Evolutionary conservation across 2,113 vertebrate genomes (phyloP).

Genomic region (Caranx melampygus): DNA sequence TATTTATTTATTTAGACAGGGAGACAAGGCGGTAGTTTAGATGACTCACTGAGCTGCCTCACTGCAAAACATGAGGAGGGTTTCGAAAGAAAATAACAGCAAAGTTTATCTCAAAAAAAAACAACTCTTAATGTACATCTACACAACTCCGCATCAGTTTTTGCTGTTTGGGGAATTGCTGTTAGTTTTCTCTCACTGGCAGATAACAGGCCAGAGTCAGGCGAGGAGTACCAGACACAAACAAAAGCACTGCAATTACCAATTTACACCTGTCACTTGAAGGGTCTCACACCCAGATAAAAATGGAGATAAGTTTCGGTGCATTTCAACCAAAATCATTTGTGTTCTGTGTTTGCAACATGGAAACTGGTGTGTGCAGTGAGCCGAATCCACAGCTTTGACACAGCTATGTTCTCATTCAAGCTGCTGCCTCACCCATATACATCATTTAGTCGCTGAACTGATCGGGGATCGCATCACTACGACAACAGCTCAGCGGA

Average conservation of each 20-base stretch:
- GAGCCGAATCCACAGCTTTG: no score
- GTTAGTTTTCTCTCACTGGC: not conserved
- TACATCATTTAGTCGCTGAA: no score
- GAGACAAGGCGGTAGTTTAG: not conserved
- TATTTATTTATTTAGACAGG: slow-evolving; percentile 1
- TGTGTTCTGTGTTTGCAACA: no score
- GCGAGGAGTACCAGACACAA: not conserved
- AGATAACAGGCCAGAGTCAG: not conserved
- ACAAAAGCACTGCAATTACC: not conserved
- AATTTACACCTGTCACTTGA: not conserved
- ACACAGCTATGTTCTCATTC: no score
- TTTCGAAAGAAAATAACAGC: not conserved
- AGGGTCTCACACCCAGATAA: not conserved
- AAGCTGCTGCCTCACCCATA: no score
- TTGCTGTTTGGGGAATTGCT: not conserved
- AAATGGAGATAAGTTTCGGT: not conserved
- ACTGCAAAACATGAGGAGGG: slow-evolving; percentile 10
- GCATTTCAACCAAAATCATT: not conserved
- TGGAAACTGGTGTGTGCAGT: not conserved
- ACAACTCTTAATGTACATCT: not conserved
- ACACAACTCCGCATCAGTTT: not conserved
- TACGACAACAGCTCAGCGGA: no score
- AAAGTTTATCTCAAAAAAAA: not conserved
- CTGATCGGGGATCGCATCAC: no score
- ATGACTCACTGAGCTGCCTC: not conserved